Evolutionary conservation across 2,113 vertebrate genomes (phyloP).

Genomic region (Myrmecobius fasciatus): DNA sequence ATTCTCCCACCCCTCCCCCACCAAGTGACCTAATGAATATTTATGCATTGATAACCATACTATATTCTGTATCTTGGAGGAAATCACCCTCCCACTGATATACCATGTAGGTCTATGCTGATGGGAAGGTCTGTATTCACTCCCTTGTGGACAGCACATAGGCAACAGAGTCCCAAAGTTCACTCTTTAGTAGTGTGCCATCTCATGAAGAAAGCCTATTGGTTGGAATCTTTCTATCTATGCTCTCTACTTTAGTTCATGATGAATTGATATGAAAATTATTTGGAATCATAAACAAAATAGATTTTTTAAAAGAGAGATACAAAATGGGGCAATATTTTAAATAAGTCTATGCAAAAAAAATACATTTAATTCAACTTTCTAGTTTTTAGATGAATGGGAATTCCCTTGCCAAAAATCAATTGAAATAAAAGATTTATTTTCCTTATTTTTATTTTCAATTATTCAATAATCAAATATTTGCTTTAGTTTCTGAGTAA

Average conservation of each 20-base stretch:
- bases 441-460: not conserved
- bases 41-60: conserved; percentile 40
- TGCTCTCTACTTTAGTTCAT: not conserved
- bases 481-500: not conserved
- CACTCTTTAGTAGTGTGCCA: not conserved
- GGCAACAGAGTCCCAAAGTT: not conserved
- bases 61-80: conserved; percentile 34
- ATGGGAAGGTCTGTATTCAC: not conserved
- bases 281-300: not conserved
- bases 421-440: not conserved
- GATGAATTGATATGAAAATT: not conserved
- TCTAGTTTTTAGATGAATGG: not conserved
- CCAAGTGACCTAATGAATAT: conserved; percentile 70
- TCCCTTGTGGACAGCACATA: not conserved
- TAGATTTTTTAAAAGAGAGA: not conserved
- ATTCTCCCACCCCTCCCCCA: conserved; percentile 24
- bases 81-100: conserved; percentile 40
- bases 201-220: not conserved
- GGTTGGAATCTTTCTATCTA: not conserved
- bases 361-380: conserved; percentile 9
- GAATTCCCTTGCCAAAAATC: not conserved
- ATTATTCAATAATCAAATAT: conserved; percentile 13
- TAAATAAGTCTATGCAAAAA: conserved; percentile 33
- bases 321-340: conserved; percentile 16
- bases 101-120: not conserved